These are phyloP conservation scores for Argynnis bischoffii DNA, from an alignment of 2,888 invertebrate genomes.

Conservation along the genomic window DNA sequence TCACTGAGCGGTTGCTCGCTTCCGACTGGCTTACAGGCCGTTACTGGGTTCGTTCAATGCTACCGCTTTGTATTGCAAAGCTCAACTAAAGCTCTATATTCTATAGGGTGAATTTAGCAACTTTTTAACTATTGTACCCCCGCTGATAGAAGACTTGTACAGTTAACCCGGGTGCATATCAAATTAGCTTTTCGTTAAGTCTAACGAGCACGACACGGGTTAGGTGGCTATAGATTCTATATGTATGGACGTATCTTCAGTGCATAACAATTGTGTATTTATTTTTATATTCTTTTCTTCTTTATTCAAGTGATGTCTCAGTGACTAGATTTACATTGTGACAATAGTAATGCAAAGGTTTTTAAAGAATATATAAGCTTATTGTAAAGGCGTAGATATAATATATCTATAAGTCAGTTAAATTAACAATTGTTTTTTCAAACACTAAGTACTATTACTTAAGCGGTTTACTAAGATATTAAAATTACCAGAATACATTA, in stretches of 20 bases:
- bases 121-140: constrained; percentile 27
- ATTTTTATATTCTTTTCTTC: too few species aligned
- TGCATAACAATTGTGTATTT: not conserved
- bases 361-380: too few species aligned
- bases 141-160: not conserved
- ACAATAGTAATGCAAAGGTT: too few species aligned
- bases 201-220: constrained; percentile 12
- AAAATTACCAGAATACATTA: too few species aligned
- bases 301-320: too few species aligned
- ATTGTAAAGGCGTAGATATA: too few species aligned
- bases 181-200: constrained; percentile 34
- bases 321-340: too few species aligned
- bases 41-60: constrained; percentile 7
- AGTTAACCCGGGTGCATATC: constrained; percentile 28
- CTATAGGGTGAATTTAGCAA: constrained; percentile 29
- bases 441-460: too few species aligned
- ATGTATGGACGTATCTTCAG: not conserved
- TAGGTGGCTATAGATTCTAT: not conserved
- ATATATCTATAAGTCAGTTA: too few species aligned
- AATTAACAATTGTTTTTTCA: too few species aligned
- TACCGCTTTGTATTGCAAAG: constrained; percentile 28
- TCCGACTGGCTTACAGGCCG: constrained; percentile 40
- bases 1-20: constrained; percentile 50
- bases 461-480: too few species aligned
- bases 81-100: constrained; percentile 29